Evolutionary conservation across 2,888 invertebrate genomes (phyloP), one percentile per base, ranked within the genome.

Genomic region (Eupithecia subfuscata): DNA sequence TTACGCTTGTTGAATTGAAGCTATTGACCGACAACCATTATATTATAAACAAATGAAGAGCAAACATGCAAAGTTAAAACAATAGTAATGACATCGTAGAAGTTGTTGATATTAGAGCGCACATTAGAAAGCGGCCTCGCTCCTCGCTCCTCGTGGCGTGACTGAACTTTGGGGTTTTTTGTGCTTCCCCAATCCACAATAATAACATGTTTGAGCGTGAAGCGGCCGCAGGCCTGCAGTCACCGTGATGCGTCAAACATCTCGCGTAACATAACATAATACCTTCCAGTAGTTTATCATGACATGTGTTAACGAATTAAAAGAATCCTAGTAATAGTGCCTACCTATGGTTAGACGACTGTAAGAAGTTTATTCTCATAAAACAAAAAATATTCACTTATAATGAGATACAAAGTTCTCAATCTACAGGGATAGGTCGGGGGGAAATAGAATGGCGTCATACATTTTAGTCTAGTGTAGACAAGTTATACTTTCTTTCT

Each of bases 151-250:
- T 63, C 40, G 22, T 69, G 70, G 76, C 76, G 76, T 71, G 78
- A 71, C 71, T 76, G 73, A 78, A 75, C 80, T 77, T 77, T 80
- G 75, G 65, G 56, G 71, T 70, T 78, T 78, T 76, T 78, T 78
- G 74, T 78, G n/a, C 43, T 37, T 48, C 71, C 45, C 16, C 45
- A 18, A 18, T 45, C 45, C 16, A 45, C 16, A 45, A 45, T 45
- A 12, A 43, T 43, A 43, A 43, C 7, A n/a, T 52, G 52, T 52
- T 52, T 8, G n/a, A n/a, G 6, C 8, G 52, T n/a, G n/a, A 52
- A 9, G 52, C n/a, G n/a, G n/a, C 52, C 16, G 52, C 52, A 45
- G 52, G 3, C 30, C 30, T 8, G n/a, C n/a, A n/a, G n/a, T n/a
- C n/a, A n/a, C 52, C 52, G 8, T 52, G 8, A 52, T 8, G n/a